phyloP scores from a whole-genome alignment of 2,888 invertebrate genomes.

The Eugnorisma glareosa region DNA sequence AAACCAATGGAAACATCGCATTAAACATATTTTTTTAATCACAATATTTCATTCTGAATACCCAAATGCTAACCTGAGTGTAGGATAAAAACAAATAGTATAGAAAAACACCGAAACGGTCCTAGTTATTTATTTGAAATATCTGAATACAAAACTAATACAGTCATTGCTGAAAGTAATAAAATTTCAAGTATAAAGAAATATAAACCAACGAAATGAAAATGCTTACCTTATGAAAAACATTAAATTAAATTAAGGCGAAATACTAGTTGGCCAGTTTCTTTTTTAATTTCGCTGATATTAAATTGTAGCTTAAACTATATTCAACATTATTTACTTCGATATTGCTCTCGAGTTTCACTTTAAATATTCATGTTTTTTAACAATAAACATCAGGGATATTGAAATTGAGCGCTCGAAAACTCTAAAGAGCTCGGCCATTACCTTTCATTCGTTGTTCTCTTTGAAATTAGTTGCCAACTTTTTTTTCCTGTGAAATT shows the following conservation, averaged over 20 bases:
- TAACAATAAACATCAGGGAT: slow-evolving; percentile 57
- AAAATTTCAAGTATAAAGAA: slow-evolving; percentile 14
- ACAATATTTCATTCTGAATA: not conserved
- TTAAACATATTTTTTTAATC: not conserved
- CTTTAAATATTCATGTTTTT: slow-evolving; percentile 61
- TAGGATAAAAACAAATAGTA: not conserved
- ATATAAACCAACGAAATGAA: not conserved
- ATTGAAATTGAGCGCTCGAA: slow-evolving; percentile 63
- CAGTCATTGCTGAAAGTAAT: slow-evolving; percentile 2
- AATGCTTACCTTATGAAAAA: slow-evolving; percentile 8
- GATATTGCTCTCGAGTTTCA: slow-evolving; percentile 46
- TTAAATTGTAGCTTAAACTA: slow-evolving; percentile 39
- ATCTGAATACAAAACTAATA: not conserved
- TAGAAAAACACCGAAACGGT: not conserved
- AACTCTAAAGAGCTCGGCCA: slow-evolving; percentile 60
- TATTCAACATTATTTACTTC: slow-evolving; percentile 45
- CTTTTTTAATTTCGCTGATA: slow-evolving; percentile 23
- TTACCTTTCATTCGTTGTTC: slow-evolving; percentile 61
- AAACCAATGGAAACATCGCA: not conserved
- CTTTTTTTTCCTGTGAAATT: slow-evolving; percentile 56
- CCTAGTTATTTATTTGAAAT: not conserved
- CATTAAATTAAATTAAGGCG: slow-evolving; percentile 5
- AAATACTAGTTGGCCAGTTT: not conserved
- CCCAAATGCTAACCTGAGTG: too few species aligned
- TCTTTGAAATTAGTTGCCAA: slow-evolving; percentile 65